phyloP scores from a whole-genome alignment of 2,113 vertebrate species.

The Pteropus alecto region DNA sequence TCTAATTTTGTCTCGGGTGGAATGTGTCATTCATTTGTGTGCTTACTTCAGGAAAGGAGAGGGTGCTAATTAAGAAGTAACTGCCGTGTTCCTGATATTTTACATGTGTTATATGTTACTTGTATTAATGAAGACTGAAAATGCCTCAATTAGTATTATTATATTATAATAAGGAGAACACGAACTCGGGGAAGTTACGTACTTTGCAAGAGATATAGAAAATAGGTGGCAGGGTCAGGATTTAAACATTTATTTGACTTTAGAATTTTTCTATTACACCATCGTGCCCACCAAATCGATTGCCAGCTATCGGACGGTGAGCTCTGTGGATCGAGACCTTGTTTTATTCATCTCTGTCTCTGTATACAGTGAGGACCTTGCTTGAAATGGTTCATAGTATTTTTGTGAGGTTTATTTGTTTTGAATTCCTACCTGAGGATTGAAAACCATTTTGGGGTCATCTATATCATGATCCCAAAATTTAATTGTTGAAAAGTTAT shows the following conservation, averaged over 20 bases:
- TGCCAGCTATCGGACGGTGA: not conserved
- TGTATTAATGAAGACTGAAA: not conserved
- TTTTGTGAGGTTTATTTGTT: not conserved
- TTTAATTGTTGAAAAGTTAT: not conserved
- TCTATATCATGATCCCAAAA: not conserved
- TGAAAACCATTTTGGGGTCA: not conserved
- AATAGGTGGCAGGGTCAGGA: not conserved
- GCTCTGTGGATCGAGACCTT: not conserved
- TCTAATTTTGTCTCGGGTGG: not conserved
- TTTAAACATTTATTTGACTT: constrained; percentile 1
- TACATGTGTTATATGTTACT: not conserved
- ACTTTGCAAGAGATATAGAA: not conserved
- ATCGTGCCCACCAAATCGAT: not conserved
- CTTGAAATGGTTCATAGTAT: not conserved
- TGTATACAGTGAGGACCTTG: not conserved
- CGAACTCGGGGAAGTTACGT: not conserved
- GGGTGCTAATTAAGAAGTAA: not conserved
- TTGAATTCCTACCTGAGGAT: not conserved
- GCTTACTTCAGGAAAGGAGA: not conserved
- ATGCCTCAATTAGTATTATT: not conserved
- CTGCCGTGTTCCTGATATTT: not conserved
- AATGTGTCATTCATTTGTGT: not conserved
- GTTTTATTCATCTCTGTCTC: not conserved
- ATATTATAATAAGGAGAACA: not conserved
- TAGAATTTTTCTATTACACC: not conserved